These are phyloP conservation scores for Thermophis baileyi DNA, from an alignment of 2,113 vertebrate genomes.

Conservation along the genomic window DNA sequence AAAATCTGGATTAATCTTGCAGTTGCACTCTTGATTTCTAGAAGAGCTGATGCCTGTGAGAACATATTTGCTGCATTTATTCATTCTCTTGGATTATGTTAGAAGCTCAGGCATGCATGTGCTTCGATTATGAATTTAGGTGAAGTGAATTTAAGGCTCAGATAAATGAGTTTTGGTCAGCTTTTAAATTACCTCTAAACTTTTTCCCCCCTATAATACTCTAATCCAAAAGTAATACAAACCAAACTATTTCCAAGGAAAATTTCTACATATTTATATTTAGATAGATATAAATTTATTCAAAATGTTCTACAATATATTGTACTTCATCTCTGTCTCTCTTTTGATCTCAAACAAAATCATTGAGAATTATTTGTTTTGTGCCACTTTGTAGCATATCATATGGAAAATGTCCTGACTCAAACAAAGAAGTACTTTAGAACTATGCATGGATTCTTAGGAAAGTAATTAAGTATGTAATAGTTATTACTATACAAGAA, in stretches of 20 bases:
- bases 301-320: not conserved
- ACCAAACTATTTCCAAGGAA: conserved; percentile 2
- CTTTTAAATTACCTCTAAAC: conserved; percentile 17
- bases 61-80: conserved; percentile 28
- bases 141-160: conserved; percentile 21
- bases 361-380: not conserved
- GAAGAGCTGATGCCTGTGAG: conserved; percentile 14
- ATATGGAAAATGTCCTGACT: not conserved
- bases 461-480: not conserved
- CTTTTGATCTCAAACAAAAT: not conserved
- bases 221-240: not conserved
- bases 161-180: conserved; percentile 22
- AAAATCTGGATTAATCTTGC: not conserved
- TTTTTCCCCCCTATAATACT: too few species aligned
- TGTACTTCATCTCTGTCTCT: not conserved
- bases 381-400: not conserved
- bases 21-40: not conserved
- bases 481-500: not conserved
- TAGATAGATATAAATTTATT: not conserved
- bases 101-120: conserved; percentile 10
- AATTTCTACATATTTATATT: not conserved
- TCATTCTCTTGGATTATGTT: conserved; percentile 19
- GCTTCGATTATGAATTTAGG: not conserved
- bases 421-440: not conserved
- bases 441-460: not conserved